Base-by-base conservation (phyloP, 2,113 vertebrate species). In the Heteronetta atricapilla region DNA sequence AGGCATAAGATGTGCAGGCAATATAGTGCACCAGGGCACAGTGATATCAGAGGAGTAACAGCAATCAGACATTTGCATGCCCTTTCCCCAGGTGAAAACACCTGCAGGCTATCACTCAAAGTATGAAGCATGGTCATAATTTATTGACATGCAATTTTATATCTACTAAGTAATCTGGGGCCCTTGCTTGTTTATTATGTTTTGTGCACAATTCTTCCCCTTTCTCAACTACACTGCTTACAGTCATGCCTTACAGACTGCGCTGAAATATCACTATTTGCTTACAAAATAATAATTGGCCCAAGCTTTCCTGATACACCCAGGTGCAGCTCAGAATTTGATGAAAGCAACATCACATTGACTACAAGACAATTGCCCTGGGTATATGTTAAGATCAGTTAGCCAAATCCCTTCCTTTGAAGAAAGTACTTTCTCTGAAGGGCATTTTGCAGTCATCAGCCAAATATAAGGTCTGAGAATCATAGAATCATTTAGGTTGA, bases 141-240 rank as follows among this genome's bases (percentile, higher is more conserved):
- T 0, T 0, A 18, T 70, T 70, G 21, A 80, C 64, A 44, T 19
- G 4, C 50, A 90, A 31, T 4, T 36, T 62, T 0, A 3, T 50
- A 70, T 60, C 56, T 50, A 4, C 2, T 2, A 8, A 34, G 5
- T 69, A 42, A 29, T 81, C 78, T 78, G 53, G 9, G 6, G 29
- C 5, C 11, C 15, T 58, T 53, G 13, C 8, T 55, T 3, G 18
- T 86, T 90, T 80, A 8, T 79, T n/a, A 1, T 72, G 3, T 29
- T 69, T 40, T 81, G 31, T 56, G 40, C 6, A 40, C 28, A 77
- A 4, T 66, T 88, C 21, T 83, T 76, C 33, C 38, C 3, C 33
- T 34, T 89, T 70, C 23, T 58, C 2, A 79, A 87, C 63, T 85
- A 3, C 77, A 34, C 8, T 67, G 21, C 28, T 83, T 36, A 62